Evolutionary conservation across 2,888 invertebrate species (phyloP).

Genomic region (Drosophila tanythrix): DNA sequence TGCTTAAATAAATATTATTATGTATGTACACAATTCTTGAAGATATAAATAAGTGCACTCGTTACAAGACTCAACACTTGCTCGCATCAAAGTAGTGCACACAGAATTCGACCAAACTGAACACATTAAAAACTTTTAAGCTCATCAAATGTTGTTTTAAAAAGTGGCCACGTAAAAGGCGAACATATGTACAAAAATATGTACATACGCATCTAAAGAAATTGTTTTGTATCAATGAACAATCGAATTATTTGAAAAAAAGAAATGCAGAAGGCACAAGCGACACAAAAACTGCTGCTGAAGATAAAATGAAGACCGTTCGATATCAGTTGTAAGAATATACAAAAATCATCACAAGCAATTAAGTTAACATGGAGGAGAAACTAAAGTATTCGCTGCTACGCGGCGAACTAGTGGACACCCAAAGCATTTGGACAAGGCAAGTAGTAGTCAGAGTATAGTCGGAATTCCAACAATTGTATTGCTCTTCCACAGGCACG

Average conservation of each 20-base stretch:
- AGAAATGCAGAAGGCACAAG: slow-evolving; percentile 50
- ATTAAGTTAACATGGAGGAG: slow-evolving; percentile 76
- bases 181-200: slow-evolving; percentile 25
- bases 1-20: background rate
- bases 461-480: background rate
- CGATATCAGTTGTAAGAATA: slow-evolving; percentile 25
- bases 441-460: slow-evolving; percentile 36
- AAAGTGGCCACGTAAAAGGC: slow-evolving; percentile 66
- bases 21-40: background rate
- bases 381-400: slow-evolving; percentile 84
- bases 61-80: background rate
- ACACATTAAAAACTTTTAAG: background rate
- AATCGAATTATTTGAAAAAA: slow-evolving; percentile 16
- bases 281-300: slow-evolving; percentile 16
- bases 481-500: slow-evolving; percentile 83
- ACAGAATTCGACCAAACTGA: background rate
- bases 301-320: slow-evolving; percentile 20
- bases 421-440: slow-evolving; percentile 84
- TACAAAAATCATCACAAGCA: slow-evolving; percentile 26
- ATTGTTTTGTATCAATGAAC: slow-evolving; percentile 25
- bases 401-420: slow-evolving; percentile 85
- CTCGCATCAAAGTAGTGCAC: slow-evolving; percentile 18
- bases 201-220: slow-evolving; percentile 22
- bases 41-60: background rate
- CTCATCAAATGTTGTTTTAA: slow-evolving; percentile 39